phyloP scores from a whole-genome alignment of 35 echinoderm and acorn worm species.

The Lytechinus variegatus region DNA sequence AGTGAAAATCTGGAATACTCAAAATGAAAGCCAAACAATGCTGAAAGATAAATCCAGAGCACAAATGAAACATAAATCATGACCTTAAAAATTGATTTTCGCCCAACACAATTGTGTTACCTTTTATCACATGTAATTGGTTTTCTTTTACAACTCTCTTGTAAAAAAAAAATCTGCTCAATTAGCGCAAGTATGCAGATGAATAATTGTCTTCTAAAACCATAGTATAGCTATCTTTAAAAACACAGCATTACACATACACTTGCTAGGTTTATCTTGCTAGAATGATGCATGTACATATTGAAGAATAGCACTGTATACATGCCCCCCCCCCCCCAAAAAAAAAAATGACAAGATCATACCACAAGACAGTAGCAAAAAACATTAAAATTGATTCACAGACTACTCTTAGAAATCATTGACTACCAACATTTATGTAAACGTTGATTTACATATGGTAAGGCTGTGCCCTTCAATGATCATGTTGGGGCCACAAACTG shows the following conservation, averaged over 20 bases:
- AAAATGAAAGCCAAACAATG: slow-evolving; percentile 4
- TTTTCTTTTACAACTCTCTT: too few relatives aligned
- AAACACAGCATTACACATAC: background rate
- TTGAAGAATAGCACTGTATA: background rate
- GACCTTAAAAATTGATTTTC: too few relatives aligned
- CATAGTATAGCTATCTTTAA: background rate
- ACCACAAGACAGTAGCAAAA: background rate
- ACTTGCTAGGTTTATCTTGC: background rate
- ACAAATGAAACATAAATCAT: background rate
- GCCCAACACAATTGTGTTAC: too few relatives aligned
- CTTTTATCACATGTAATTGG: too few relatives aligned
- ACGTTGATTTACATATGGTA: background rate
- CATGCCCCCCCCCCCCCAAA: too few relatives aligned
- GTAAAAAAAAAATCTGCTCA: too few relatives aligned
- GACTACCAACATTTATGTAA: background rate
- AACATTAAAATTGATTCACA: background rate
- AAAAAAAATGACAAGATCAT: too few relatives aligned
- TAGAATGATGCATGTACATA: background rate
- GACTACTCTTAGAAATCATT: background rate
- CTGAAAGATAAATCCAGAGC: background rate
- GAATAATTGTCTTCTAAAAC: too few relatives aligned
- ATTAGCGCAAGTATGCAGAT: too few relatives aligned
- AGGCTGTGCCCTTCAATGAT: background rate
- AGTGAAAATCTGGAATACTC: background rate
- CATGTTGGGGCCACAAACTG: background rate